These are phyloP conservation scores for Nannobrachium achirus DNA, from an alignment of 2,113 vertebrate genomes.

Conservation along the genomic window DNA sequence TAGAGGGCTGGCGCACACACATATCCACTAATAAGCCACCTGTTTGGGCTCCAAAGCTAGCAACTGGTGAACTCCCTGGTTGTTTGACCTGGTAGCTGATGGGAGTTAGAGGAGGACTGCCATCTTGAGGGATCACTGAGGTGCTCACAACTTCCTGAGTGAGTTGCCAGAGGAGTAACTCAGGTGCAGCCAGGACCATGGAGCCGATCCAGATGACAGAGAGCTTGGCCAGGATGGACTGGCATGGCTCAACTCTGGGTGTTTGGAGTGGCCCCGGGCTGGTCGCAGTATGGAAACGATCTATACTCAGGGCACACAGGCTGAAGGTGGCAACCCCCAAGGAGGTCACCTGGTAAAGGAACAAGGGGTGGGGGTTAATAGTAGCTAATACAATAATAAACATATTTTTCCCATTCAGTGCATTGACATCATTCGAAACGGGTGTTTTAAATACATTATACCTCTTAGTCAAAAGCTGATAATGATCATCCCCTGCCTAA, in stretches of 20 bases:
- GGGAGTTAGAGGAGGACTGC: conserved; percentile 9
- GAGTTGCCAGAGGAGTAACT: conserved; percentile 92
- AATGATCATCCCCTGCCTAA: too few relatives aligned
- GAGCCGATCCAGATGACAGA: conserved; percentile 94
- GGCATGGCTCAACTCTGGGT: conserved; percentile 86
- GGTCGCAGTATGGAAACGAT: conserved; percentile 91
- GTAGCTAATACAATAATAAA: too few relatives aligned
- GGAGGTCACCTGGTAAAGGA: conserved; percentile 85
- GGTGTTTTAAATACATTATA: too few relatives aligned
- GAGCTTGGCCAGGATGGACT: conserved; percentile 93
- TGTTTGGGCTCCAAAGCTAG: background rate
- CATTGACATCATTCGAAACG: too few relatives aligned
- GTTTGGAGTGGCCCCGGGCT: conserved; percentile 77
- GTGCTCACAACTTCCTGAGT: conserved; percentile 69
- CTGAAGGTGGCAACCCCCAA: conserved; percentile 95
- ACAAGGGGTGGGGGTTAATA: too few relatives aligned
- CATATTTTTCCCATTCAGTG: too few relatives aligned
- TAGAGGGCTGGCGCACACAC: conserved; percentile 84
- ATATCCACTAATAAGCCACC: conserved; percentile 68
- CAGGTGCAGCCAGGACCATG: conserved; percentile 87
- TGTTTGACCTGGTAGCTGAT: conserved; percentile 15
- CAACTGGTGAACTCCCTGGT: conserved; percentile 16
- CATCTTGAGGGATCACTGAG: background rate
- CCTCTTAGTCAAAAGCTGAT: too few relatives aligned
- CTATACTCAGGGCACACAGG: conserved; percentile 93